Percentiles rank a stretch among this genome's conserved stretches.
phyloP scores from a whole-genome alignment of 2,888 invertebrate genomes.

The Cantharis lateralis region DNA sequence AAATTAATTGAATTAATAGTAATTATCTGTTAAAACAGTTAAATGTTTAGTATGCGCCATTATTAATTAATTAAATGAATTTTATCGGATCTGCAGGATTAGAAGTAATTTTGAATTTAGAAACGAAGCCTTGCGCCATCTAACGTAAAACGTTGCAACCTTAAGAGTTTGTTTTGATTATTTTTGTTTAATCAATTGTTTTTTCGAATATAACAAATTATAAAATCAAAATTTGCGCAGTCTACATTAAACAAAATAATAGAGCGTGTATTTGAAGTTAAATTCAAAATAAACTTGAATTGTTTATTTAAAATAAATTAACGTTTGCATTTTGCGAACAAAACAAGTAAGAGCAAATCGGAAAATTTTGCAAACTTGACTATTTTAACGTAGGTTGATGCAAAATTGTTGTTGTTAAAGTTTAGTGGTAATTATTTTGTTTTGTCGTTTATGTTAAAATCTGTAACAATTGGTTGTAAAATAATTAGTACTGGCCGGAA shows the following conservation, averaged over 20 bases:
- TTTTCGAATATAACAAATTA: too few species aligned
- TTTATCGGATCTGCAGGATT: background rate
- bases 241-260: background rate
- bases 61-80: background rate
- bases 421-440: conserved; percentile 11
- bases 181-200: too few species aligned
- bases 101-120: background rate
- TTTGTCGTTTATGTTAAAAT: conserved; percentile 15
- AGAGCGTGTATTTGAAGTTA: background rate
- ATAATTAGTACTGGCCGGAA: conserved; percentile 43
- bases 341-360: background rate
- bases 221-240: background rate
- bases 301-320: background rate
- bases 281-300: background rate
- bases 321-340: background rate
- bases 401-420: background rate
- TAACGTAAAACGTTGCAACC: background rate
- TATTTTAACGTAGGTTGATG: background rate
- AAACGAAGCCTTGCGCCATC: background rate
- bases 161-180: background rate
- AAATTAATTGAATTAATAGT: background rate
- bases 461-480: conserved; percentile 36
- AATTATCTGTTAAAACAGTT: background rate
- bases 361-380: background rate
- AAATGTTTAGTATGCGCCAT: background rate